A percentile compares a stretch with the other conserved stretches of the same genome.
phyloP scores from a whole-genome alignment of 2,113 vertebrate species.

The Cololabis saira region DNA sequence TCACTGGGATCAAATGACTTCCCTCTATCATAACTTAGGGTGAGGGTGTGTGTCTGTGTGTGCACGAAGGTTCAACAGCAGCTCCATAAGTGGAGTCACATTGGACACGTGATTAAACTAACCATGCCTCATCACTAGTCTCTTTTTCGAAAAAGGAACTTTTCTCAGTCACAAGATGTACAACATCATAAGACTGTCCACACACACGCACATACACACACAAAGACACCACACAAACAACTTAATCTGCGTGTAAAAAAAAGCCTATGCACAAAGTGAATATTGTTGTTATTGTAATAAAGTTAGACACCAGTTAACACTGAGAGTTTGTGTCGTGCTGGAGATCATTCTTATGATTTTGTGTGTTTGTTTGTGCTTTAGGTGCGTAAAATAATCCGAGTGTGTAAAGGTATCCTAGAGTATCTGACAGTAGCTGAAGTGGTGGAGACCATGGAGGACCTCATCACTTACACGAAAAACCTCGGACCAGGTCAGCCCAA shows the following conservation, averaged over 20 bases:
- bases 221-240: slow-evolving; percentile 39
- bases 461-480: slow-evolving; percentile 99
- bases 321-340: neutral
- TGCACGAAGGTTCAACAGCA: slow-evolving; percentile 20
- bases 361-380: slow-evolving; percentile 64
- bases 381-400: slow-evolving; percentile 98
- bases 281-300: slow-evolving; percentile 9
- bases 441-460: slow-evolving; percentile 98
- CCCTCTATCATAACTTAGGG: slow-evolving; percentile 54
- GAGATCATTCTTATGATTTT: neutral
- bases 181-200: slow-evolving; percentile 73
- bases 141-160: slow-evolving; percentile 53
- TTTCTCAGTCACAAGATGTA: slow-evolving; percentile 72
- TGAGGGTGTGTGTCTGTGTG: slow-evolving; percentile 41
- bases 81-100: slow-evolving; percentile 71
- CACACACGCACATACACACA: slow-evolving; percentile 4
- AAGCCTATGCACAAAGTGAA: slow-evolving; percentile 9
- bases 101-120: slow-evolving; percentile 48
- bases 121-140: slow-evolving; percentile 53
- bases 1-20: slow-evolving; percentile 72
- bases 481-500: slow-evolving; percentile 90
- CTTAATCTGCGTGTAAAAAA: slow-evolving; percentile 32
- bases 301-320: neutral
- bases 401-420: slow-evolving; percentile 98
- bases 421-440: slow-evolving; percentile 97